Percentiles rank a stretch among this genome's conserved stretches.
Conservation (phyloP, 2,888 invertebrate genomes). For the Spodoptera exigua region DNA sequence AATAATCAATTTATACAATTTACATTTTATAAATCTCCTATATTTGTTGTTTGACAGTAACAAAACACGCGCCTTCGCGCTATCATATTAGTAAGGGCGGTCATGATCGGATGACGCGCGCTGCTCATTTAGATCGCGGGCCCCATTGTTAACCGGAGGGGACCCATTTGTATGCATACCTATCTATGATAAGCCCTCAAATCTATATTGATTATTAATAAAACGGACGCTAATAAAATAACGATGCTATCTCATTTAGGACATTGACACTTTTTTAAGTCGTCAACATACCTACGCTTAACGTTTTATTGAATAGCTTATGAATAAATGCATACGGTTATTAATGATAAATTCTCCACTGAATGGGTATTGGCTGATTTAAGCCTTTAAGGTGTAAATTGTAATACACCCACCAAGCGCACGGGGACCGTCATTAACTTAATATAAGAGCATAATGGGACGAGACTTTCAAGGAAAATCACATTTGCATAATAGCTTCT, state of each 20-base stretch:
- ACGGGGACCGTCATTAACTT: conserved; percentile 31
- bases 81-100: conserved; percentile 58
- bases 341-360: conserved; percentile 42
- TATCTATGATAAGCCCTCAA: conserved; percentile 56
- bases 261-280: conserved; percentile 52
- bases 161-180: conserved; percentile 66
- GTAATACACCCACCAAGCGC: conserved; percentile 19
- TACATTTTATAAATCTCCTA: neutral
- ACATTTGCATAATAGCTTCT: conserved; percentile 40
- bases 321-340: conserved; percentile 49
- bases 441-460: conserved; percentile 27
- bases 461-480: conserved; percentile 38
- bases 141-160: conserved; percentile 61
- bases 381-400: conserved; percentile 41
- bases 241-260: conserved; percentile 49
- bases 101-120: conserved; percentile 58
- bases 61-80: conserved; percentile 39
- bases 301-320: conserved; percentile 44
- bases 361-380: conserved; percentile 49
- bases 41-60: conserved; percentile 19
- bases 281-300: conserved; percentile 37
- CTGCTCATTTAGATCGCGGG: conserved; percentile 61
- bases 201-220: conserved; percentile 71
- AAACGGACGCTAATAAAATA: conserved; percentile 47
- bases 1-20: too few species aligned